Evolutionary conservation across 2,888 invertebrate genomes (phyloP).

Genomic region (Drosophila eohydei): DNA sequence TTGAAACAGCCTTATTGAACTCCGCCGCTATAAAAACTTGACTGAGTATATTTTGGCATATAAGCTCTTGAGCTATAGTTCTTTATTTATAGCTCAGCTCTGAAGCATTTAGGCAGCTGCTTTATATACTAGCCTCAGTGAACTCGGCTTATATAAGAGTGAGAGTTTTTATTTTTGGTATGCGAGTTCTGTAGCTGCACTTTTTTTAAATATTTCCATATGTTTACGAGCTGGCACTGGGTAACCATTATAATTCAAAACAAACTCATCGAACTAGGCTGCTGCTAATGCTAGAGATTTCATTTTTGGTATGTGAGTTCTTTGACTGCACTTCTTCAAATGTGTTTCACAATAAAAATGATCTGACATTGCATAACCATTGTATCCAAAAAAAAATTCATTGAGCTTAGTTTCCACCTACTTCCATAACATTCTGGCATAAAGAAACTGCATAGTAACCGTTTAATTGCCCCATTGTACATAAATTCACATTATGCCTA

Average conservation of each 20-base stretch:
- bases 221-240: neutral
- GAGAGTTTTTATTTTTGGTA: neutral
- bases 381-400: neutral
- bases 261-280: conserved; percentile 1
- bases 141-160: neutral
- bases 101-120: neutral
- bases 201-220: neutral
- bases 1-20: conserved; percentile 2
- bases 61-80: neutral
- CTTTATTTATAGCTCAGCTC: neutral
- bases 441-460: too few species aligned
- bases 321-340: neutral
- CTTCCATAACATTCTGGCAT: too few species aligned
- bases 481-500: too few species aligned
- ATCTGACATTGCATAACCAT: neutral
- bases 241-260: neutral
- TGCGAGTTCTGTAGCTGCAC: neutral
- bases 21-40: neutral
- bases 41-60: neutral
- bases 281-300: neutral
- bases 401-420: neutral
- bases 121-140: neutral
- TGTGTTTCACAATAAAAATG: neutral
- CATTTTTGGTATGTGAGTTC: neutral
- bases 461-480: too few species aligned